Conservation (phyloP, 2,113 vertebrate species). For the Colistium nudipinnis region DNA sequence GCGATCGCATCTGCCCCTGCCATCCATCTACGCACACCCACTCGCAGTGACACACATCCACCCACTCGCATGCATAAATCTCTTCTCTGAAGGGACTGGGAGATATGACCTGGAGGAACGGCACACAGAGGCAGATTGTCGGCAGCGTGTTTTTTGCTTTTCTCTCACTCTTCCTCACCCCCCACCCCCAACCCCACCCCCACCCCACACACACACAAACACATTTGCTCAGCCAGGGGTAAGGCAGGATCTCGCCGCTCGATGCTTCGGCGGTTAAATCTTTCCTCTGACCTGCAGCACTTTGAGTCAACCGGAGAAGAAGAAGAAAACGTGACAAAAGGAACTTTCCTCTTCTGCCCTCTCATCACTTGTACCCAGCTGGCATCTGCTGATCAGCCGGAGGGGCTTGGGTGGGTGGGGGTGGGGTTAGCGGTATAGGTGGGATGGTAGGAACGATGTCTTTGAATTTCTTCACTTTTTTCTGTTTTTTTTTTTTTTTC, state of each 20-base stretch:
- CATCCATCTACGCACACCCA: slow-evolving; percentile 52
- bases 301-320: slow-evolving; percentile 49
- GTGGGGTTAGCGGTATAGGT: no score
- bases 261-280: slow-evolving; percentile 59
- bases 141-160: slow-evolving; percentile 24
- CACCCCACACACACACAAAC: no score
- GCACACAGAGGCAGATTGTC: slow-evolving; percentile 51
- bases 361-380: slow-evolving; percentile 37
- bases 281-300: slow-evolving; percentile 33
- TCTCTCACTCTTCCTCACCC: background rate
- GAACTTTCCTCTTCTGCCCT: slow-evolving; percentile 29
- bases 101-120: slow-evolving; percentile 54
- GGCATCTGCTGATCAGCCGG: slow-evolving; percentile 35
- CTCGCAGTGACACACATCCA: slow-evolving; percentile 39
- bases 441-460: background rate
- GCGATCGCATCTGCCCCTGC: slow-evolving; percentile 58
- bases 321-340: slow-evolving; percentile 56
- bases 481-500: slow-evolving; percentile 34
- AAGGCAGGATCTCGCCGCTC: slow-evolving; percentile 59
- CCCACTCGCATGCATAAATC: slow-evolving; percentile 43
- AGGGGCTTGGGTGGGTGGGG: no score
- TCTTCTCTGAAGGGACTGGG: slow-evolving; percentile 47
- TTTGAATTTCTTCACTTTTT: slow-evolving; percentile 34
- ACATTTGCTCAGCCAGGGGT: slow-evolving; percentile 61
- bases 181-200: slow-evolving; percentile 2